Conservation (phyloP, 1,140 invertebrate species). For the Lepidurus apus region DNA sequence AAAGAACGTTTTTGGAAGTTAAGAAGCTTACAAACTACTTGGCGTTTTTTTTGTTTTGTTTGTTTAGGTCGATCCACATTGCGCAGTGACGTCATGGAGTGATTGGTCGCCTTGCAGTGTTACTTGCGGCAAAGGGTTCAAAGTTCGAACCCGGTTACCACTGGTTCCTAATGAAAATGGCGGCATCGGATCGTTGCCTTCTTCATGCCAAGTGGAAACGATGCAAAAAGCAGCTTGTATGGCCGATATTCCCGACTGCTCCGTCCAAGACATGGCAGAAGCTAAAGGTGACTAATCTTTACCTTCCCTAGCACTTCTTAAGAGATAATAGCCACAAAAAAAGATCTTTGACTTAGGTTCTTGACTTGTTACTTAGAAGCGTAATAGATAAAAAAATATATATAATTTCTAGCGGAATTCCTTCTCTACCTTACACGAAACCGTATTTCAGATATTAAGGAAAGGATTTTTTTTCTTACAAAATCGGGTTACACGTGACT, state of each 20-base stretch:
- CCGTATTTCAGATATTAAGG: too few relatives aligned
- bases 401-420: too few relatives aligned
- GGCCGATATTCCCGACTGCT: conserved; percentile 58
- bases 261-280: conserved; percentile 58
- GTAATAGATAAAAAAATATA: too few relatives aligned
- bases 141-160: conserved; percentile 59
- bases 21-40: neutral
- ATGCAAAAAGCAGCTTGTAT: conserved; percentile 42
- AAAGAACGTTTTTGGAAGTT: neutral
- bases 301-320: neutral
- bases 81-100: conserved; percentile 61
- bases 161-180: conserved; percentile 32
- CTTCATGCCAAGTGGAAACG: conserved; percentile 42
- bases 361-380: too few relatives aligned
- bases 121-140: conserved; percentile 62
- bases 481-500: too few relatives aligned
- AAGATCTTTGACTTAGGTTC: too few relatives aligned
- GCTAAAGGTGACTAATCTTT: conserved; percentile 56
- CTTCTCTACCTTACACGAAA: too few relatives aligned
- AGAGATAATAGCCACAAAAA: neutral
- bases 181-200: conserved; percentile 9
- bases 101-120: conserved; percentile 69
- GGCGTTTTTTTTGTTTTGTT: neutral
- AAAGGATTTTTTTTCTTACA: too few relatives aligned
- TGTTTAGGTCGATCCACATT: conserved; percentile 39